Evolutionary conservation across 2,797 vertebrate species (phyloP).

Genomic region (Denticeps clupeoides): DNA sequence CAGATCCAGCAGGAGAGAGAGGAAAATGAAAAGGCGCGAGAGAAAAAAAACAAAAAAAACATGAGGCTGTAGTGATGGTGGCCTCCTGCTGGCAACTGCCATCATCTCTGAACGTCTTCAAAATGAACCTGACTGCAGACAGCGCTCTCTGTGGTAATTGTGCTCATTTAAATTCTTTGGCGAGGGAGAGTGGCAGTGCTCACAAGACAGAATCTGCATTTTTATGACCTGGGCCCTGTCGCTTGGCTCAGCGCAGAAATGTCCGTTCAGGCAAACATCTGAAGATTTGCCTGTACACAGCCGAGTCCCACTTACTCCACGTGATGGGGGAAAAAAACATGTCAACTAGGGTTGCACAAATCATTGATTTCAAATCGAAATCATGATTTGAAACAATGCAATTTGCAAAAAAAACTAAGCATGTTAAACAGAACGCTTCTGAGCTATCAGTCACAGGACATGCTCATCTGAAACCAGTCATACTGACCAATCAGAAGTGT

Average conservation of each 20-base stretch:
- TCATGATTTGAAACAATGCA: too few species aligned
- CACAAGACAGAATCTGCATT: constrained; percentile 10
- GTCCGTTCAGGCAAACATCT: constrained; percentile 14
- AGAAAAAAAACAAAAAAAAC: not conserved
- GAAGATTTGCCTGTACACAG: too few species aligned
- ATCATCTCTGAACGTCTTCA: not conserved
- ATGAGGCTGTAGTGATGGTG: not conserved
- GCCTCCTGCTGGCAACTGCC: not conserved
- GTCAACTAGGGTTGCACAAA: too few species aligned
- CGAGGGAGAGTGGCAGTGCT: constrained; percentile 1
- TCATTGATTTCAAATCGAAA: too few species aligned
- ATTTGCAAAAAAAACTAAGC: too few species aligned
- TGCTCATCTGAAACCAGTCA: too few species aligned
- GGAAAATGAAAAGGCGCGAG: not conserved
- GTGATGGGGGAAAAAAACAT: too few species aligned
- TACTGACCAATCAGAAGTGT: too few species aligned
- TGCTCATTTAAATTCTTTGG: constrained; percentile 12
- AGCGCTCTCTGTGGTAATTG: constrained; percentile 14
- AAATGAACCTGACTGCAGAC: constrained; percentile 5
- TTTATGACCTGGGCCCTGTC: constrained; percentile 17
- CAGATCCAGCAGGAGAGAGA: not conserved
- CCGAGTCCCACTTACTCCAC: too few species aligned
- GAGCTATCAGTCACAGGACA: too few species aligned
- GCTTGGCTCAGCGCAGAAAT: constrained; percentile 10
- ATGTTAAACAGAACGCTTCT: too few species aligned